Evolutionary conservation across 1,140 invertebrate genomes (phyloP).

Genomic region (Yoshiicerus persimilis): DNA sequence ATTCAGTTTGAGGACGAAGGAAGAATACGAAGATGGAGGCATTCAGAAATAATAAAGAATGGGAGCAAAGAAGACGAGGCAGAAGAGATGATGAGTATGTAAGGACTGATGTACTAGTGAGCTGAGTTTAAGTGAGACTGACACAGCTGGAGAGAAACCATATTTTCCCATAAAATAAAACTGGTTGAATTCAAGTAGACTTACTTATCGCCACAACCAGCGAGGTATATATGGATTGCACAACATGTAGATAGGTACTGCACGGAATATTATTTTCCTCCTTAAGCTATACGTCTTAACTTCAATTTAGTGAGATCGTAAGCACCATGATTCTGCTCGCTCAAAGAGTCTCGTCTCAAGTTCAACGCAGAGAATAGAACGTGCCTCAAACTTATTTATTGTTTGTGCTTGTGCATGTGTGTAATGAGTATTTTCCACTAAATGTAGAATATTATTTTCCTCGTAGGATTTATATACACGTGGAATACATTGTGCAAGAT

Average conservation of each 20-base stretch:
- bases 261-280: not conserved
- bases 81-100: not conserved
- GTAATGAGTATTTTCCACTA: conserved; percentile 14
- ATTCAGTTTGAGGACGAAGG: not conserved
- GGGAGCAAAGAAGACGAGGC: not conserved
- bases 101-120: not conserved
- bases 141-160: conserved; percentile 18
- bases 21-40: not conserved
- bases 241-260: not conserved
- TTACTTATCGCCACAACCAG: not conserved
- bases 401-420: conserved; percentile 16
- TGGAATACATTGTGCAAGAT: no score
- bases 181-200: not conserved
- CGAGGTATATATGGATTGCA: not conserved
- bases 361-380: not conserved
- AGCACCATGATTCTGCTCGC: not conserved
- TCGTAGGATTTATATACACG: no score
- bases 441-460: conserved; percentile 1
- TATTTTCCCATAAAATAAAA: conserved; percentile 21
- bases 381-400: not conserved
- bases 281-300: conserved; percentile 6
- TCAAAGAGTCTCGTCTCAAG: not conserved
- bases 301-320: not conserved
- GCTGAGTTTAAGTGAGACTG: conserved; percentile 6
- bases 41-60: not conserved